A percentile compares a stretch with the other conserved stretches of the same genome.
Evolutionary conservation across 2,113 vertebrate genomes (phyloP).

Genomic region (Oreochromis tanganicae): DNA sequence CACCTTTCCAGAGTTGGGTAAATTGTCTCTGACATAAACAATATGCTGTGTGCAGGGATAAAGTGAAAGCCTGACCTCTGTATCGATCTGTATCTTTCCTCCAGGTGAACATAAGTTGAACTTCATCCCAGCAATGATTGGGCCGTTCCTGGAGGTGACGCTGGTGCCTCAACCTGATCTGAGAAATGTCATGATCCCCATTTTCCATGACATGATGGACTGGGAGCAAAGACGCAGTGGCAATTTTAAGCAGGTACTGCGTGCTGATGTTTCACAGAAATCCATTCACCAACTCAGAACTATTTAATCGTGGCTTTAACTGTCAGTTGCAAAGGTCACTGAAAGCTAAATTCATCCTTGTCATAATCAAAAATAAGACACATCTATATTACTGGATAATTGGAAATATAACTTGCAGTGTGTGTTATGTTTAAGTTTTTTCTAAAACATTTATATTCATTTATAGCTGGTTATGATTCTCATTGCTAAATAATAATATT

Average conservation of each 20-base stretch:
- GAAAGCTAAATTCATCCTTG: background rate
- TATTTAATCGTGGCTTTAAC: background rate
- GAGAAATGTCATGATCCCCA: conserved; percentile 98
- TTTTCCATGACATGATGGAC: conserved; percentile 99
- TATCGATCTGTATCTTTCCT: background rate
- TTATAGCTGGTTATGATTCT: background rate
- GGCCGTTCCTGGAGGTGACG: conserved; percentile 96
- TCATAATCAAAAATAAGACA: background rate
- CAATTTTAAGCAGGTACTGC: conserved; percentile 93
- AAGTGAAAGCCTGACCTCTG: background rate
- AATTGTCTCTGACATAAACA: background rate
- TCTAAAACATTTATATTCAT: background rate
- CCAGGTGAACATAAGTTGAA: conserved; percentile 95
- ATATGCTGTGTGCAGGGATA: background rate
- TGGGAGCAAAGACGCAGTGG: conserved; percentile 97
- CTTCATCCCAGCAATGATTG: conserved; percentile 97
- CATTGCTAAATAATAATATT: background rate
- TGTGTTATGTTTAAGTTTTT: background rate
- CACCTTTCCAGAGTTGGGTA: background rate
- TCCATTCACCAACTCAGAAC: background rate
- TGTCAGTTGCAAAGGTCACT: background rate
- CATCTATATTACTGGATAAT: background rate
- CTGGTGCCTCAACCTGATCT: conserved; percentile 95
- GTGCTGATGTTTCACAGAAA: background rate
- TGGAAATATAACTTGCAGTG: background rate